phyloP scores from a whole-genome alignment of 2,888 invertebrate genomes.

The Polydesmus complanatus region DNA sequence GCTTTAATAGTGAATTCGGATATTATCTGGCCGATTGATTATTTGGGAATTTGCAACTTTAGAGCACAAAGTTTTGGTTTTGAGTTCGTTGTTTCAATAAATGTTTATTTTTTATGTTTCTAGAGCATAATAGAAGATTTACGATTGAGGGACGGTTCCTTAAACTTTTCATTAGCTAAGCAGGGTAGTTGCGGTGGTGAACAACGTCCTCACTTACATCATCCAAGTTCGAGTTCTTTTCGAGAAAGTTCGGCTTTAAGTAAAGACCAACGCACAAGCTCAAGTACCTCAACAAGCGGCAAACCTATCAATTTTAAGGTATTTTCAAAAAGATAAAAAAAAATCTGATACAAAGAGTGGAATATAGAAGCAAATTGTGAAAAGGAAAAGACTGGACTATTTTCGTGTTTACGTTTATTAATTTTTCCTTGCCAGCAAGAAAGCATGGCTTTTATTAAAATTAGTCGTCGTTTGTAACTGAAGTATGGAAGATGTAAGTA shows the following conservation, averaged over 20 bases:
- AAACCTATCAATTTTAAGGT: neutral
- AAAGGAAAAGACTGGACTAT: no score
- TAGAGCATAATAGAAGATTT: constrained; percentile 17
- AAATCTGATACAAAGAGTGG: no score
- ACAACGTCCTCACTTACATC: neutral
- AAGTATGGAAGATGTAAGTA: no score
- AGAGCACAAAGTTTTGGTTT: no score
- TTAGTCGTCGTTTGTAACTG: no score
- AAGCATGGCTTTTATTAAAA: no score
- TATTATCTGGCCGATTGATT: no score
- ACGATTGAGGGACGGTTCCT: constrained; percentile 14
- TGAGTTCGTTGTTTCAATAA: neutral
- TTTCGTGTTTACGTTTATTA: no score
- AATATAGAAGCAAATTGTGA: no score
- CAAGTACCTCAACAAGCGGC: constrained; percentile 1
- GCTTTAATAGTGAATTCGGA: no score
- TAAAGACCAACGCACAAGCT: constrained; percentile 5
- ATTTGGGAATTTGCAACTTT: no score
- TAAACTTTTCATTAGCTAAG: constrained; percentile 4
- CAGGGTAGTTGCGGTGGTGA: neutral
- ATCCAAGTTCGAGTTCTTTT: neutral
- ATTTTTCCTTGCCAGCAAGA: no score
- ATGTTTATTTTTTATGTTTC: neutral
- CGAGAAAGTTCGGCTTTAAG: neutral
- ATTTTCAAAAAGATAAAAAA: neutral